These are phyloP conservation scores for Euborellia annulipes DNA, from an alignment of 1,140 invertebrate genomes.

Conservation along the genomic window DNA sequence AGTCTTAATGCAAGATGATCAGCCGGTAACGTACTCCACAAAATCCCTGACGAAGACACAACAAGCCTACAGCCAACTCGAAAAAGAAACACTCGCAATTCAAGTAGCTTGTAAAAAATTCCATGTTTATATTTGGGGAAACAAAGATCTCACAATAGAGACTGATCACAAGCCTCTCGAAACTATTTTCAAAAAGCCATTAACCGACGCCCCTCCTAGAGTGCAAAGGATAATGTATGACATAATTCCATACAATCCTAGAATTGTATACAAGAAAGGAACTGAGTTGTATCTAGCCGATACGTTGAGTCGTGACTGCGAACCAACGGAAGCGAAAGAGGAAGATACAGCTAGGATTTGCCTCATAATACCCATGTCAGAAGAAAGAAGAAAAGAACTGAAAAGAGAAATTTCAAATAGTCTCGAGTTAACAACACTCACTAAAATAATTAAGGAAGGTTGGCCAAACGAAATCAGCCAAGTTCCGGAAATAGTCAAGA, in stretches of 20 bases:
- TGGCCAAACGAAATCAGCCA: no score
- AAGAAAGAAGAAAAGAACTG: no score
- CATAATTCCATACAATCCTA: slow-evolving; percentile 1
- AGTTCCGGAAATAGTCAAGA: no score
- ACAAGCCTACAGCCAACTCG: slow-evolving; percentile 19
- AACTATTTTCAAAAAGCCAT: slow-evolving; percentile 19
- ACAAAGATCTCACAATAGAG: slow-evolving; percentile 20
- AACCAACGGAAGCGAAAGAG: no score
- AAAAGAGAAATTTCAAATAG: no score
- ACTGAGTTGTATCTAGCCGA: no score
- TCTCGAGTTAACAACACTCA: no score
- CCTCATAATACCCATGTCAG: no score
- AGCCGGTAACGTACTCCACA: slow-evolving; percentile 20
- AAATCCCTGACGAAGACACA: slow-evolving; percentile 6
- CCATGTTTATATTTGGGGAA: slow-evolving; percentile 14
- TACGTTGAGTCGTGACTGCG: no score
- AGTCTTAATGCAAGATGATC: slow-evolving; percentile 19
- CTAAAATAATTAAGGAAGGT: no score
- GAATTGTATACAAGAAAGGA: slow-evolving; percentile 13
- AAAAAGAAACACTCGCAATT: slow-evolving; percentile 20
- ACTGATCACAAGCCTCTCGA: slow-evolving; percentile 24
- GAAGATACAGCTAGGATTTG: no score
- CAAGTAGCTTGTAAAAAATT: slow-evolving; percentile 1
- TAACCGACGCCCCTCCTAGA: slow-evolving; percentile 19
- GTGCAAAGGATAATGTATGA: slow-evolving; percentile 16